Conservation (phyloP, 2,888 invertebrate species). For the Nephrotoma guestfalica region DNA sequence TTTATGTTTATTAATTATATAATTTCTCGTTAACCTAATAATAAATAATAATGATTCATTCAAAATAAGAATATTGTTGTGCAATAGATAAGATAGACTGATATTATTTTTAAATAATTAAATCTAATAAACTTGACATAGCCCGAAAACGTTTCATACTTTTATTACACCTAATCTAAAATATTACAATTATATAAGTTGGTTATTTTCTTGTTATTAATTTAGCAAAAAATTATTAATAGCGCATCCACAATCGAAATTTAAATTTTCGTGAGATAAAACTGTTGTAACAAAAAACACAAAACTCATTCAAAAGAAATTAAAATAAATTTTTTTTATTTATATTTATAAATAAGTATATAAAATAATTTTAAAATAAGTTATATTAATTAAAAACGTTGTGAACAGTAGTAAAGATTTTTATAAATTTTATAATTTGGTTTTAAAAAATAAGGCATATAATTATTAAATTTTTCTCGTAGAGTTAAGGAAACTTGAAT, state of each 20-base stretch:
- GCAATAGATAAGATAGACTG: constrained; percentile 1
- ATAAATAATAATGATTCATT: neutral
- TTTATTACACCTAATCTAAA: neutral
- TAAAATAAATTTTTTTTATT: too few relatives aligned
- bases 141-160: constrained; percentile 4
- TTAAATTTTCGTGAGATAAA: neutral
- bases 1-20: neutral
- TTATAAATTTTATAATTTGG: neutral
- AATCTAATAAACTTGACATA: neutral
- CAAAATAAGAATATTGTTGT: neutral
- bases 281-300: too few relatives aligned
- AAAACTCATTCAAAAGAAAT: neutral
- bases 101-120: neutral
- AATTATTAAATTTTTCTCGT: neutral
- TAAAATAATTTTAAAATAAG: neutral
- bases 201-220: neutral
- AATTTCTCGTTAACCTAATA: neutral
- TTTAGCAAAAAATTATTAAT: neutral
- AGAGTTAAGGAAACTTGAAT: neutral
- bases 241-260: constrained; percentile 2
- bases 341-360: neutral
- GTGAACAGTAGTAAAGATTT: neutral
- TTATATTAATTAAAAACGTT: neutral
- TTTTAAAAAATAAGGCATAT: neutral
- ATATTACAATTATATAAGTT: neutral